phyloP scores from a whole-genome alignment of 2,797 vertebrate genomes.

The Catamblyrhynchus diadema region DNA sequence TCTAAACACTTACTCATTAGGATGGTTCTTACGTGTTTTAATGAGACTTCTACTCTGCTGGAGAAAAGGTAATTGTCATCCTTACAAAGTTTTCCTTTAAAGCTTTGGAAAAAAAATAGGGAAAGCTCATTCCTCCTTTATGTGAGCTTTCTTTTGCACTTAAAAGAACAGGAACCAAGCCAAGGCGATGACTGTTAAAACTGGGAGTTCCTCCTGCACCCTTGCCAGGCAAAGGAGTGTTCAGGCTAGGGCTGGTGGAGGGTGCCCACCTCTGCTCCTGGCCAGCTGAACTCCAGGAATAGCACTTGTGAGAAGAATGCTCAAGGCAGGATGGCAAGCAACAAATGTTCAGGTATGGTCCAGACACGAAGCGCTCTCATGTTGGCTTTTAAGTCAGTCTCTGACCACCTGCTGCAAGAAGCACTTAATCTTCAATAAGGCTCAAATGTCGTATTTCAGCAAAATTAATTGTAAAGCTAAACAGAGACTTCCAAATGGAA shows the following conservation, averaged over 20 bases:
- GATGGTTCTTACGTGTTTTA: conserved; percentile 3
- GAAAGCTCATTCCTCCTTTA: conserved; percentile 26
- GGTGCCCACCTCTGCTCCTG: conserved; percentile 16
- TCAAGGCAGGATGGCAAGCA: conserved; percentile 68
- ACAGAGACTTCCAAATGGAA: conserved; percentile 79
- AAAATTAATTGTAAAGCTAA: conserved; percentile 79
- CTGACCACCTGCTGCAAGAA: conserved; percentile 77
- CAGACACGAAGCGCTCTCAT: conserved; percentile 44
- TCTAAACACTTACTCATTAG: conserved; percentile 12
- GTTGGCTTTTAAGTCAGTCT: conserved; percentile 48
- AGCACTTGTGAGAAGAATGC: conserved; percentile 72
- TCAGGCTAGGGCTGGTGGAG: background rate
- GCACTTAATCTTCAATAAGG: conserved; percentile 79
- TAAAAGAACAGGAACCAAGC: conserved; percentile 2
- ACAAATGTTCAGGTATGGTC: conserved; percentile 58
- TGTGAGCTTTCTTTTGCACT: background rate
- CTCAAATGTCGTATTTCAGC: conserved; percentile 72
- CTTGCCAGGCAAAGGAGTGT: background rate
- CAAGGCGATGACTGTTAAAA: background rate
- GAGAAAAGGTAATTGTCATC: conserved; percentile 41
- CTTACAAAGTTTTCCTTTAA: conserved; percentile 35
- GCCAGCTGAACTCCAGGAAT: conserved; percentile 55
- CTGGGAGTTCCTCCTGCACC: background rate
- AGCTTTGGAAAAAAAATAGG: conserved; percentile 11
- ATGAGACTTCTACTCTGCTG: conserved; percentile 33